Evolutionary conservation across 2,888 invertebrate genomes (phyloP), one percentile per base, ranked within the genome.

Genomic region (Cordilura impudica): DNA sequence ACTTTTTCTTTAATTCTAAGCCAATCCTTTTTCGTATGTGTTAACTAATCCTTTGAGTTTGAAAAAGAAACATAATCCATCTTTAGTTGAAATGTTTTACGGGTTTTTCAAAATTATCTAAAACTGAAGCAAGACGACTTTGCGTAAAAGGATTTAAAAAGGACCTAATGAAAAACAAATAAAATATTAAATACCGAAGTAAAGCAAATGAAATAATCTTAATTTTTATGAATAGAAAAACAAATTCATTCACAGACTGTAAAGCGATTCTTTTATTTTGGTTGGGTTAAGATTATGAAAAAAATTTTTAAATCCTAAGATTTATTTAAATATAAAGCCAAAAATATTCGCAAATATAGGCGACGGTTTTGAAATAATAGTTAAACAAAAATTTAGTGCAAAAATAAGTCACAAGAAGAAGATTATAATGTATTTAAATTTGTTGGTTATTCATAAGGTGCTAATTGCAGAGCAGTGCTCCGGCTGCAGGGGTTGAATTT

Each of bases 391-490:
- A 23, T 51, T 39, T 39, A 23, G 49, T 21, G 2, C 45, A 3
- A 19, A 21, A 49, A 19, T 1, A 21, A 21, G 7, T 19, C 4
- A 49, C 12, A 49, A 19, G n/a, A n/a, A n/a, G n/a, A n/a, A n/a
- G n/a, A n/a, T n/a, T n/a, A n/a, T n/a, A 12, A n/a, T 39, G 35
- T n/a, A 39, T n/a, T n/a, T 39, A 39, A 39, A 3, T 39, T 39
- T 39, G 12, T n/a, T n/a, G 2, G 35, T 69, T 49, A 69, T 47
- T 49, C 58, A 26, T 49, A 4, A 69, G 39, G 69, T 69, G 58
- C 49, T 35, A 69, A 69, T 67, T 47, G 21, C 39, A 19, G 8
- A 43, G 26, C 19, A 8, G n/a, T 39, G 8, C 35, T 63, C 12
- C 51, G n/a, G 12, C n/a, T 51, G 6, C 4, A 56, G 19, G 56